phyloP scores from a whole-genome alignment of 2,888 invertebrate genomes.

The Rhabditoides inermis region DNA sequence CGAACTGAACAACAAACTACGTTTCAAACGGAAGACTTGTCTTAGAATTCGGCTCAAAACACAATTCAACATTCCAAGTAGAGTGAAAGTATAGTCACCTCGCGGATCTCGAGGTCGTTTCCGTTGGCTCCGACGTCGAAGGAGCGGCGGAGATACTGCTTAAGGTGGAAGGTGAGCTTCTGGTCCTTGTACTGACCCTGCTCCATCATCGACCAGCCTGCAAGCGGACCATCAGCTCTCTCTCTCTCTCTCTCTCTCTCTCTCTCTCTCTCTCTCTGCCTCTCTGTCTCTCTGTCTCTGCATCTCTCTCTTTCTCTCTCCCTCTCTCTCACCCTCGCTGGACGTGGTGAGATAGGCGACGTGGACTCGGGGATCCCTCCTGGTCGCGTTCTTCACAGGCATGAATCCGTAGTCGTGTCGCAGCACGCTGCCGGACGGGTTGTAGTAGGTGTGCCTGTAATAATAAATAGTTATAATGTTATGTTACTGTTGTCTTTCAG shows the following conservation, averaged over 20 bases:
- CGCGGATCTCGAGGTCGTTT: conserved; percentile 43
- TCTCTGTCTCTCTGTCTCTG: not conserved
- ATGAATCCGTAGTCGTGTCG: conserved; percentile 51
- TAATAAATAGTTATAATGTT: not conserved
- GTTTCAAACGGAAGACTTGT: not conserved
- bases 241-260: not conserved
- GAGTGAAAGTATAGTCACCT: conserved; percentile 19
- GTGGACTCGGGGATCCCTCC: conserved; percentile 47
- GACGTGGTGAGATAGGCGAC: conserved; percentile 49
- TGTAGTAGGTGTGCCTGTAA: conserved; percentile 47
- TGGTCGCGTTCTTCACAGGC: conserved; percentile 51
- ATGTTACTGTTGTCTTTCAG: not conserved
- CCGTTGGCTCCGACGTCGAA: conserved; percentile 47
- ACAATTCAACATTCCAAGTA: too few species aligned
- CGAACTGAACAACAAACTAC: conserved; percentile 28
- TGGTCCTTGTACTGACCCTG: conserved; percentile 47
- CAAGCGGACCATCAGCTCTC: not conserved
- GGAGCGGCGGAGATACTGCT: conserved; percentile 46
- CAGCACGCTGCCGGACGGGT: conserved; percentile 31
- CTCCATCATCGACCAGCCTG: conserved; percentile 51
- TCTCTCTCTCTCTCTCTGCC: not conserved
- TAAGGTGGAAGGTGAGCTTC: conserved; percentile 49
- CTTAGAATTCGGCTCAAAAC: too few species aligned
- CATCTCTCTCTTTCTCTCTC: not conserved
- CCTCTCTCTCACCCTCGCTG: conserved; percentile 30